These are phyloP conservation scores for Drosophila mimica DNA, from an alignment of 2,888 invertebrate species.

Conservation along the genomic window DNA sequence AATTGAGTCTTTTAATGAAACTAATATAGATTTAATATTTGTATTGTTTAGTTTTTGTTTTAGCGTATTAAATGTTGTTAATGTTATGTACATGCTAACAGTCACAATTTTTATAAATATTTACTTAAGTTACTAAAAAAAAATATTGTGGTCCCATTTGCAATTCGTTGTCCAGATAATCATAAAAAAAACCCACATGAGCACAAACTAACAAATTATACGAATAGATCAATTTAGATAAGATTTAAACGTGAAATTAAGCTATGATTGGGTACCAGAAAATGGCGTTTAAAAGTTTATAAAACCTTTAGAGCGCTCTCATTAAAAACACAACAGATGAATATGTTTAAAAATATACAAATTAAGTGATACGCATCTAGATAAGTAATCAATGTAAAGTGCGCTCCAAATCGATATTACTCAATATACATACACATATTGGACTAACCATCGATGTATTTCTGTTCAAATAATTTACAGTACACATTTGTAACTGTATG, in stretches of 20 bases:
- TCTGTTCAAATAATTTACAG: conserved; percentile 54
- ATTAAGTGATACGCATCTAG: conserved; percentile 59
- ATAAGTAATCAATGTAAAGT: conserved; percentile 47
- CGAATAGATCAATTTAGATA: conserved; percentile 22
- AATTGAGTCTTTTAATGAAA: conserved; percentile 16
- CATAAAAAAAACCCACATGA: conserved; percentile 3
- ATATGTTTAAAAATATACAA: conserved; percentile 45
- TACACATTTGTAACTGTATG: conserved; percentile 40
- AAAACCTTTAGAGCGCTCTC: conserved; percentile 44
- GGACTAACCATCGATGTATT: conserved; percentile 60
- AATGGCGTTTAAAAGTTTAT: conserved; percentile 52
- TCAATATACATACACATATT: conserved; percentile 29
- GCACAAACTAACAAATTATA: conserved; percentile 43
- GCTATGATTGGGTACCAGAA: conserved; percentile 38
- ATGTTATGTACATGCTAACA: conserved; percentile 19
- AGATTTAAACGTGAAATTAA: conserved; percentile 7
- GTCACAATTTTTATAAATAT: conserved; percentile 5
- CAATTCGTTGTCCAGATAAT: conserved; percentile 39
- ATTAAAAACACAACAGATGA: conserved; percentile 12
- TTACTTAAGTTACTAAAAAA: conserved; percentile 15
- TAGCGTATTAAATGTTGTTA: conserved; percentile 41
- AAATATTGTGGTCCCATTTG: conserved; percentile 32
- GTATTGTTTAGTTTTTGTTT: conserved; percentile 7
- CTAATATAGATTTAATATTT: background rate
- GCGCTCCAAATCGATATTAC: conserved; percentile 60